phyloP scores from a whole-genome alignment of 2,888 invertebrate genomes.

The Pocota personata region DNA sequence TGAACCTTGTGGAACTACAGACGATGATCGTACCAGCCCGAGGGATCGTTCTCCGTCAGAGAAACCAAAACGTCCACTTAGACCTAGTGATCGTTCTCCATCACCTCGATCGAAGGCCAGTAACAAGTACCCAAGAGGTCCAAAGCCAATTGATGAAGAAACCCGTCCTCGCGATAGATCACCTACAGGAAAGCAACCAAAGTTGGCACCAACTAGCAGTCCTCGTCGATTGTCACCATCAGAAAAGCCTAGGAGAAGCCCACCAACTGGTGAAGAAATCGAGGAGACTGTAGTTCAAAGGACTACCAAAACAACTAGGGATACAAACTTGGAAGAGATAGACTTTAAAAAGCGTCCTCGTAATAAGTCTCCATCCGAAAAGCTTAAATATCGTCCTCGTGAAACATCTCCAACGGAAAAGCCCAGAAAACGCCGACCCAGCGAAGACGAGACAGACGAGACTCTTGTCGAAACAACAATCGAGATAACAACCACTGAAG shows the following conservation, averaged over 20 bases:
- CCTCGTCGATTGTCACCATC: constrained; percentile 21
- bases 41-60: background rate
- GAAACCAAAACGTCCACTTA: background rate
- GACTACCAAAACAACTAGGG: background rate
- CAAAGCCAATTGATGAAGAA: background rate
- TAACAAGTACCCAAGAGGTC: constrained; percentile 6
- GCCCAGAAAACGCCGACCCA: constrained; percentile 6
- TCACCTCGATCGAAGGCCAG: constrained; percentile 18
- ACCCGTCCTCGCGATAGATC: background rate
- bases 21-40: background rate
- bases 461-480: background rate
- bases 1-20: background rate
- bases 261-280: constrained; percentile 1
- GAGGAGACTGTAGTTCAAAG: background rate
- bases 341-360: constrained; percentile 20
- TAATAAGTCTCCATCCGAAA: background rate
- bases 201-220: no score
- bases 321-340: constrained; percentile 13
- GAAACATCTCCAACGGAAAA: constrained; percentile 34
- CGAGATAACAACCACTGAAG: background rate
- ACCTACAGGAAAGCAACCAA: constrained; percentile 21
- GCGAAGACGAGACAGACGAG: constrained; percentile 4
- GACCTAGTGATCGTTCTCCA: constrained; percentile 40
- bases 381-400: constrained; percentile 27
- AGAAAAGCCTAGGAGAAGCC: constrained; percentile 2